phyloP scores from a whole-genome alignment of 2,113 vertebrate genomes.

The Mustelus asterias region DNA sequence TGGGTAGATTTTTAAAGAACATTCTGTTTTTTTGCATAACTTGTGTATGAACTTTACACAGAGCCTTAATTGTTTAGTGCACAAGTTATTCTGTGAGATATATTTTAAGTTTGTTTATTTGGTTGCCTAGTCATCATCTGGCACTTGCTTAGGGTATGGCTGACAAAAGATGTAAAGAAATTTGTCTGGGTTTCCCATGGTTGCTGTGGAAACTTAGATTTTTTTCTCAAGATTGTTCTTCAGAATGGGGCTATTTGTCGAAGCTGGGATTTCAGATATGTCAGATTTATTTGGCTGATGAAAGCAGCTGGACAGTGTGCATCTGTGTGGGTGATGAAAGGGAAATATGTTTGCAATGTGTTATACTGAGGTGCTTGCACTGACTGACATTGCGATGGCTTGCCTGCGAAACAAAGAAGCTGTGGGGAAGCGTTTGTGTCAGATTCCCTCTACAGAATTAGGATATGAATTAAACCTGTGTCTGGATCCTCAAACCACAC shows the following conservation, averaged over 20 bases:
- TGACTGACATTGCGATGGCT: not conserved
- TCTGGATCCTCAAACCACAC: not conserved
- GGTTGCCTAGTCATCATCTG: constrained; percentile 25
- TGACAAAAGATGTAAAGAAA: constrained; percentile 2
- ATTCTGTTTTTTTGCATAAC: not conserved
- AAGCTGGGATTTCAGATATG: not conserved
- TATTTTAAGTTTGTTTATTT: constrained; percentile 28
- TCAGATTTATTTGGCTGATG: not conserved
- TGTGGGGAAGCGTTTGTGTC: not conserved
- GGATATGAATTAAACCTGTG: not conserved
- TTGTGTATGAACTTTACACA: not conserved
- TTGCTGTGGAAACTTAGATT: not conserved
- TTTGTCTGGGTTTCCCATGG: constrained; percentile 8
- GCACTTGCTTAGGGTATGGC: not conserved
- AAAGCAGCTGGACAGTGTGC: not conserved
- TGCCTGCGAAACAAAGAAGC: not conserved
- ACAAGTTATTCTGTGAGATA: not conserved
- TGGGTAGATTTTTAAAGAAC: not conserved
- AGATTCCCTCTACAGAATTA: not conserved
- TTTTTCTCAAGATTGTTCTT: constrained; percentile 7
- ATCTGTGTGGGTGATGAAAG: not conserved
- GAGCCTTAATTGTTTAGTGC: not conserved
- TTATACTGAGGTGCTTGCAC: not conserved
- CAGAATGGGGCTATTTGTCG: constrained; percentile 16
- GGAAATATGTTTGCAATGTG: not conserved